Conservation (phyloP, 2,888 invertebrate species). For the Macrophya annulata region DNA sequence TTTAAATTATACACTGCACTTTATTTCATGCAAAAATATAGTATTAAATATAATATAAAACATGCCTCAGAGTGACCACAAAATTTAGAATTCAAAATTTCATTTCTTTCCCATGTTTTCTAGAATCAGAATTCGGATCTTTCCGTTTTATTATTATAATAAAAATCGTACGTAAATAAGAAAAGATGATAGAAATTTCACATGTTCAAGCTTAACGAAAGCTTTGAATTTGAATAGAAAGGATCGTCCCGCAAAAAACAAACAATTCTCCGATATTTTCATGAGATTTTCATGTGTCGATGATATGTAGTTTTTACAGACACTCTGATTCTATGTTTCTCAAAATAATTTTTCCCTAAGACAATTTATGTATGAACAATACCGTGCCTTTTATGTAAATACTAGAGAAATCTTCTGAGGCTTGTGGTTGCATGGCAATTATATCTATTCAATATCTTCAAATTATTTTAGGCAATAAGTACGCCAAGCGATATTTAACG, state of each 20-base stretch:
- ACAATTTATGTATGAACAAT: too few species aligned
- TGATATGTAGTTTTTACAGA: too few species aligned
- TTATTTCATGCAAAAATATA: conserved; percentile 18
- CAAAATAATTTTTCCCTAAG: too few species aligned
- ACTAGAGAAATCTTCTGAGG: too few species aligned
- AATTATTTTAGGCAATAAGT: not conserved
- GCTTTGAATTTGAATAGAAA: not conserved
- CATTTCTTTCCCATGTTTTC: not conserved
- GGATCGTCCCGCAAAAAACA: not conserved
- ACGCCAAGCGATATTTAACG: too few species aligned
- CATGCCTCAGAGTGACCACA: not conserved
- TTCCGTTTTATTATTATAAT: not conserved
- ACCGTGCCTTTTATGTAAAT: too few species aligned
- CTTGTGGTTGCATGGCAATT: too few species aligned
- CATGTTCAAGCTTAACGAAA: not conserved
- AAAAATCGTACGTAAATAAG: not conserved
- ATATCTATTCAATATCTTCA: not conserved
- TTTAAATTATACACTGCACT: not conserved
- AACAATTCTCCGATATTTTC: not conserved
- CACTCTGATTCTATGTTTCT: too few species aligned
- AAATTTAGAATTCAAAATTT: not conserved
- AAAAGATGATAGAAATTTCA: not conserved
- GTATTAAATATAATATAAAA: too few species aligned
- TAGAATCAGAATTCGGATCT: not conserved
- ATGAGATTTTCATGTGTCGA: too few species aligned